phyloP scores from a whole-genome alignment of 2,888 invertebrate genomes.

The Ganaspis brasiliensis region DNA sequence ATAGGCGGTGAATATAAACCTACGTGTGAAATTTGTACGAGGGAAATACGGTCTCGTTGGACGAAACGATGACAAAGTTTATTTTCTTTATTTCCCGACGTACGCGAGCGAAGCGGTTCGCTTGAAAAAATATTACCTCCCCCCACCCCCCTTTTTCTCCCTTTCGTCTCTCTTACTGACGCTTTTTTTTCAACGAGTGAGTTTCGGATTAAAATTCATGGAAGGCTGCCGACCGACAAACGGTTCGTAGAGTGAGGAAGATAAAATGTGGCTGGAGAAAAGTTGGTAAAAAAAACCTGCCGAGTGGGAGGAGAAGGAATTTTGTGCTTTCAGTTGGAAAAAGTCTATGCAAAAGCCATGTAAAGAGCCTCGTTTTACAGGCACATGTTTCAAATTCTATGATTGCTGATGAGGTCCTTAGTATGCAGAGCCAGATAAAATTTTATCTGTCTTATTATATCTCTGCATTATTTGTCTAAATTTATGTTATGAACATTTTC shows the following conservation, averaged over 20 bases:
- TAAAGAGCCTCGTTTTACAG: slow-evolving; percentile 17
- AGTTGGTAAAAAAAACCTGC: slow-evolving; percentile 49
- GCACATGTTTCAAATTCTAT: background rate
- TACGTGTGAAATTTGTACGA: slow-evolving; percentile 37
- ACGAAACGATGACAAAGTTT: slow-evolving; percentile 66
- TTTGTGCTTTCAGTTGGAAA: slow-evolving; percentile 35
- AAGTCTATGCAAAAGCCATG: slow-evolving; percentile 23
- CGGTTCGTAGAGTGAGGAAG: slow-evolving; percentile 57
- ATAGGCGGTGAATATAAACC: slow-evolving; percentile 30
- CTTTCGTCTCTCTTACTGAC: slow-evolving; percentile 27
- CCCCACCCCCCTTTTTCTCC: slow-evolving; percentile 16
- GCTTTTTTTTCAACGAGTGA: slow-evolving; percentile 53
- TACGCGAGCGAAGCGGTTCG: slow-evolving; percentile 49
- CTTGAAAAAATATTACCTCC: slow-evolving; percentile 65
- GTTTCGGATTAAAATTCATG: slow-evolving; percentile 73
- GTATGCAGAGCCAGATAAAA: no score
- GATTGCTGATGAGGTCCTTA: slow-evolving; percentile 8
- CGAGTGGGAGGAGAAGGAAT: slow-evolving; percentile 31
- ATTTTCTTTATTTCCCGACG: slow-evolving; percentile 68
- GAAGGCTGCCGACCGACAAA: slow-evolving; percentile 64
- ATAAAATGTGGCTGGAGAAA: slow-evolving; percentile 62
- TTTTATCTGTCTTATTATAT: no score
- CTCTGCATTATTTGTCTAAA: no score
- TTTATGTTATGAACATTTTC: no score
- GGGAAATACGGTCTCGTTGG: slow-evolving; percentile 47